Evolutionary conservation across 2,888 invertebrate genomes (phyloP).

Genomic region (Athalia rosae): DNA sequence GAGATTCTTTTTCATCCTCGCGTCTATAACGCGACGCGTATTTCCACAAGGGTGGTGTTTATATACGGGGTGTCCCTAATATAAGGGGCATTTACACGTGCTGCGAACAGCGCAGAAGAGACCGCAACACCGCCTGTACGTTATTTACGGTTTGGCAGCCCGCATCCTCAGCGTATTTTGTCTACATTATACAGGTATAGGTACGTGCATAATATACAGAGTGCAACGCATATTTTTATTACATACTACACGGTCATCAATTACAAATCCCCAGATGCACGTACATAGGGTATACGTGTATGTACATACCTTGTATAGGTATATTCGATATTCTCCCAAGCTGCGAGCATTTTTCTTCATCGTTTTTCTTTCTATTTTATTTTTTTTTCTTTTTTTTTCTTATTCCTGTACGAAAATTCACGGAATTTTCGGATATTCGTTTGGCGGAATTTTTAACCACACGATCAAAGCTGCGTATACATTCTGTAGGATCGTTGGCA

Average conservation of each 20-base stretch:
- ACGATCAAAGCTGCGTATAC: not conserved
- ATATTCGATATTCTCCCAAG: too few species aligned
- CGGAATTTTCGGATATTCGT: not conserved
- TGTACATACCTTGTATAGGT: too few species aligned
- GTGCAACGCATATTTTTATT: conserved; percentile 4
- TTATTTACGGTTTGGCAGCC: conserved; percentile 45
- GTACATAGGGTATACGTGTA: not conserved
- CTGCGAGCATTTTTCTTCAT: too few species aligned
- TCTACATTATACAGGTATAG: not conserved
- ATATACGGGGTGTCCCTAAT: conserved; percentile 20
- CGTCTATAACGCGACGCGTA: not conserved
- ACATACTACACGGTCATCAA: not conserved
- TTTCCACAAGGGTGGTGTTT: not conserved
- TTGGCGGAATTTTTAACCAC: not conserved
- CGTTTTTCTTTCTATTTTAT: too few species aligned
- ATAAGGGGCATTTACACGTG: conserved; percentile 44
- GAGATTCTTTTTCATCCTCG: not conserved
- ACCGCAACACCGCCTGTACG: conserved; percentile 45
- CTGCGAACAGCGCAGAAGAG: conserved; percentile 44
- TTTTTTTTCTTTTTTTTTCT: too few species aligned
- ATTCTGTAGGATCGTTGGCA: too few species aligned
- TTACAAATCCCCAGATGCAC: not conserved
- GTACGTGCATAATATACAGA: not conserved
- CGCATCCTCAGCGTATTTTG: conserved; percentile 14
- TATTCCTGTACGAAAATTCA: too few species aligned